phyloP scores from a whole-genome alignment of 1,140 invertebrate genomes.

The Mylabris phalerata region DNA sequence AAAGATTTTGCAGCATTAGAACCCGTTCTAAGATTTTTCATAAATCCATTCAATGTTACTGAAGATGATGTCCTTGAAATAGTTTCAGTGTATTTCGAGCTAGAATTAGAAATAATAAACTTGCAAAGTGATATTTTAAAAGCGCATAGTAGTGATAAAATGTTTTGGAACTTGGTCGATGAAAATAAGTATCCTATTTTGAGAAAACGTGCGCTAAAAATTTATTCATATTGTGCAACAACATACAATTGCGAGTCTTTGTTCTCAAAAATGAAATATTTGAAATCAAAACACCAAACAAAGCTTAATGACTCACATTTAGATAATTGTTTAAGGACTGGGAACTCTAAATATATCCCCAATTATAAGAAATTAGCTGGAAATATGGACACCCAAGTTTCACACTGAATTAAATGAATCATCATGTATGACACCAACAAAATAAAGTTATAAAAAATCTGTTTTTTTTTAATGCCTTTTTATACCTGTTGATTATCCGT shows the following conservation, averaged over 20 bases:
- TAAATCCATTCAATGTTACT: slow-evolving; percentile 13
- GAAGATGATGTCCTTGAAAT: slow-evolving; percentile 8
- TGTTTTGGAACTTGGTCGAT: slow-evolving; percentile 7
- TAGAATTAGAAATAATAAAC: slow-evolving; percentile 15
- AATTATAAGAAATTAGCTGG: slow-evolving; percentile 1
- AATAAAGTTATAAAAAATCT: slow-evolving; percentile 8
- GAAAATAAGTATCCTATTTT: slow-evolving; percentile 8
- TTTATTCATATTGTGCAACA: slow-evolving; percentile 7
- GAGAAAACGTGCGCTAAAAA: slow-evolving; percentile 3
- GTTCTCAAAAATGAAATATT: slow-evolving; percentile 6
- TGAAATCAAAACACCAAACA: slow-evolving; percentile 5
- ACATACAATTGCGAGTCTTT: slow-evolving; percentile 6
- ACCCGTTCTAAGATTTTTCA: slow-evolving; percentile 4
- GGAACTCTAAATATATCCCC: slow-evolving; percentile 2
- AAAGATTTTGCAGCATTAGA: slow-evolving; percentile 10
- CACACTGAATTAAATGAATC: slow-evolving; percentile 4
- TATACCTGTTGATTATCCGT: slow-evolving; percentile 1
- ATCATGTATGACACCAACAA: slow-evolving; percentile 6
- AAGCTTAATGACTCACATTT: not conserved
- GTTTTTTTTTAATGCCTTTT: slow-evolving; percentile 7
- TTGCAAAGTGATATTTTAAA: slow-evolving; percentile 11
- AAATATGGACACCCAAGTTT: slow-evolving; percentile 1
- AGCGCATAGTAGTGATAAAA: slow-evolving; percentile 4
- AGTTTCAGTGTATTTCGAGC: slow-evolving; percentile 9
- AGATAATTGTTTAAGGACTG: not conserved